These are phyloP conservation scores for Plusia festucae DNA, from an alignment of 2,888 invertebrate species.

Conservation along the genomic window DNA sequence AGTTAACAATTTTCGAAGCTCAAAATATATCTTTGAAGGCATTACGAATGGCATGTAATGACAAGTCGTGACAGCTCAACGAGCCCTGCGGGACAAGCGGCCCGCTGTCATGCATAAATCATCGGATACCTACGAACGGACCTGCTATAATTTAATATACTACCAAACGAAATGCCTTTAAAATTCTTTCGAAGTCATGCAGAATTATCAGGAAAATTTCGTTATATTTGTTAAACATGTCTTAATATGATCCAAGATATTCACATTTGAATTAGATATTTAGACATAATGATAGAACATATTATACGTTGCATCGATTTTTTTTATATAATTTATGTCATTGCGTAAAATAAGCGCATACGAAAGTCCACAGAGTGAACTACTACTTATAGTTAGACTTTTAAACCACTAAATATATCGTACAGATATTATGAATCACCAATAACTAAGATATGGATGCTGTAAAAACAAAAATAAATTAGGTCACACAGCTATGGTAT, in stretches of 20 bases:
- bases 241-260: neutral
- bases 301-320: no score
- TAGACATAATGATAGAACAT: no score
- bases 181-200: neutral
- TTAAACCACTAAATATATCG: neutral
- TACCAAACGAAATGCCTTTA: neutral
- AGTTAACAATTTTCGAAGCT: conserved; percentile 21
- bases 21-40: conserved; percentile 25
- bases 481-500: conserved; percentile 17
- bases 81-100: conserved; percentile 21
- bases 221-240: neutral
- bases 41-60: conserved; percentile 31
- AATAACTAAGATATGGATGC: neutral
- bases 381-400: no score
- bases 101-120: conserved; percentile 28
- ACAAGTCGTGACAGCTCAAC: conserved; percentile 35
- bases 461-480: neutral
- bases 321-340: no score
- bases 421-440: neutral
- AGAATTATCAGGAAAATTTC: neutral
- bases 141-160: conserved; percentile 6
- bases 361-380: no score
- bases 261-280: neutral
- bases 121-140: conserved; percentile 17
- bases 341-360: no score